A percentile compares a stretch with the other conserved stretches of the same genome.
Evolutionary conservation across 2,888 invertebrate genomes (phyloP).

Genomic region (Cephalotes varians): DNA sequence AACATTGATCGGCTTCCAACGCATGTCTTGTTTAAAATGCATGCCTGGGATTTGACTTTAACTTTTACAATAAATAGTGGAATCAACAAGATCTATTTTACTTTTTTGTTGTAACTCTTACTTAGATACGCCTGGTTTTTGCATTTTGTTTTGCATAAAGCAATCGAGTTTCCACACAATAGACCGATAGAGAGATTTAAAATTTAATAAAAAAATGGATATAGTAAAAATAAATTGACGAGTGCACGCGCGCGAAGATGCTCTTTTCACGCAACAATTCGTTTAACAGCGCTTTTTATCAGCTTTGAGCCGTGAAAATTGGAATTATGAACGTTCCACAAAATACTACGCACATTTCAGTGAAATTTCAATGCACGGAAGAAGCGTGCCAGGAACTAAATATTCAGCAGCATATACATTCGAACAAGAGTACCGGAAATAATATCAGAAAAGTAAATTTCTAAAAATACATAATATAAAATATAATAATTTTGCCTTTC

Average conservation of each 20-base stretch:
- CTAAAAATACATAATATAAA: neutral
- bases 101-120: neutral
- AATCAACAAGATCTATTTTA: neutral
- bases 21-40: neutral
- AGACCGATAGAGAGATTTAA: neutral
- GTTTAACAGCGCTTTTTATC: neutral
- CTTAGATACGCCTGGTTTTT: neutral
- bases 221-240: neutral
- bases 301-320: neutral
- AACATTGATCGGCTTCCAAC: constrained; percentile 13
- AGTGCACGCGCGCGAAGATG: neutral
- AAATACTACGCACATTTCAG: constrained; percentile 13
- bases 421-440: neutral
- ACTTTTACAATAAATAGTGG: neutral
- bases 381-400: neutral
- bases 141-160: neutral
- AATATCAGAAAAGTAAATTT: neutral
- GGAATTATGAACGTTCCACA: neutral
- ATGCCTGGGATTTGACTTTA: neutral
- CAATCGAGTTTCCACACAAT: neutral
- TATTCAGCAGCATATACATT: neutral
- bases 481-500: constrained; percentile 3
- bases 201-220: neutral
- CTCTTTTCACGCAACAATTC: neutral
- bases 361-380: constrained; percentile 16